phyloP scores from a whole-genome alignment of 2,888 invertebrate genomes.

The Clanis bilineata region DNA sequence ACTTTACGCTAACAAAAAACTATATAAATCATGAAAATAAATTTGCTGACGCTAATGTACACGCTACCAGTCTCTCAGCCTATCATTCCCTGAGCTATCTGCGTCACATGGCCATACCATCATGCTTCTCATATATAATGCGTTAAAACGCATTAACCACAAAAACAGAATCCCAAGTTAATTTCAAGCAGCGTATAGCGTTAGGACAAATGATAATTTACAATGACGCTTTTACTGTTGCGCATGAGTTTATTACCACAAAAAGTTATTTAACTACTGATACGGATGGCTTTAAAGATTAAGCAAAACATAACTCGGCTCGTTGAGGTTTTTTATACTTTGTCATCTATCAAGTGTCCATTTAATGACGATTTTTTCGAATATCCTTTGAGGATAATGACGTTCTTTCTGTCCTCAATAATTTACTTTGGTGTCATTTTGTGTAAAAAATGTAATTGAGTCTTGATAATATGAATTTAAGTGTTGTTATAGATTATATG shows the following conservation, averaged over 20 bases:
- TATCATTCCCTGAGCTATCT: not conserved
- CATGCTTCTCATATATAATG: not conserved
- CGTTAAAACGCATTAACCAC: not conserved
- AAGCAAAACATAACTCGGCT: constrained; percentile 38
- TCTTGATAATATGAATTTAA: not conserved
- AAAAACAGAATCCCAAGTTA: not conserved
- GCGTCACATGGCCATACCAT: not conserved
- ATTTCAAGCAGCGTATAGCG: not conserved
- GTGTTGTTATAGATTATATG: constrained; percentile 1
- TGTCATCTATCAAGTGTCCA: constrained; percentile 43
- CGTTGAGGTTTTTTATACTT: constrained; percentile 33
- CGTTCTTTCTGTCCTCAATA: constrained; percentile 22
- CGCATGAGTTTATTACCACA: constrained; percentile 46
- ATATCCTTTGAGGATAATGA: constrained; percentile 23
- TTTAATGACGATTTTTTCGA: constrained; percentile 31
- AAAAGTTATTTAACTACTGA: constrained; percentile 42
- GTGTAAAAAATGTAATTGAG: not conserved
- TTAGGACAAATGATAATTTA: constrained; percentile 3
- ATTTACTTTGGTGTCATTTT: not conserved
- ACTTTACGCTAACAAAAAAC: too few relatives aligned
- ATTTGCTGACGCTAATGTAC: not conserved
- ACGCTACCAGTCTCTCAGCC: not conserved
- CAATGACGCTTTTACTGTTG: constrained; percentile 36
- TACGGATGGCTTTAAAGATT: constrained; percentile 35
- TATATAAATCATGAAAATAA: too few relatives aligned